Conservation (phyloP, 2,797 vertebrate species). For the Neosilurus mollespiculum region DNA sequence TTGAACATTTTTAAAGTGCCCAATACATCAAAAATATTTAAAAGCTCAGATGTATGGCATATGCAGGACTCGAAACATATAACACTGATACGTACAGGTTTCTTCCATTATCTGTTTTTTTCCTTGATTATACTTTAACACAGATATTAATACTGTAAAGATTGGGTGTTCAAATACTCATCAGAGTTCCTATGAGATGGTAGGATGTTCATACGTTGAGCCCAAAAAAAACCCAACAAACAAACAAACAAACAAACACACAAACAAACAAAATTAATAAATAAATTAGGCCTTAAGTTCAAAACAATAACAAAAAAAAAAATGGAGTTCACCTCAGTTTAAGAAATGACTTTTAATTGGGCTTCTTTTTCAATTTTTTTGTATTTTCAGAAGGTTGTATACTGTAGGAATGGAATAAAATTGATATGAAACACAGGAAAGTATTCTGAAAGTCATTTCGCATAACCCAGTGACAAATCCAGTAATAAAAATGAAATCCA, state of each 20-base stretch:
- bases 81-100: conserved; percentile 60
- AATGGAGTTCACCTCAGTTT: background rate
- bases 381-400: background rate
- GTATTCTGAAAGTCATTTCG: background rate
- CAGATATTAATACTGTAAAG: conserved; percentile 63
- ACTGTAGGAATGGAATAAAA: background rate
- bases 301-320: background rate
- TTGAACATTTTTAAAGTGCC: conserved; percentile 61
- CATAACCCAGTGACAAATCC: background rate
- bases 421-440: background rate
- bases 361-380: background rate
- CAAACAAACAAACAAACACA: background rate
- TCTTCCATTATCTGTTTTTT: conserved; percentile 41
- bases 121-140: conserved; percentile 47
- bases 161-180: conserved; percentile 54
- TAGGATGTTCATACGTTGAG: conserved; percentile 44
- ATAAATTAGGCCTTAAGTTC: background rate
- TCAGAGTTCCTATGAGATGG: conserved; percentile 36
- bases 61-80: conserved; percentile 60
- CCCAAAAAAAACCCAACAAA: background rate
- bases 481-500: background rate
- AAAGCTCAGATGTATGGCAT: conserved; percentile 58
- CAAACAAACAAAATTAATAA: conserved; percentile 2
- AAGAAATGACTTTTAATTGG: background rate
- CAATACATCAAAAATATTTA: conserved; percentile 54